Evolutionary conservation across 2,888 invertebrate species (phyloP), one percentile per base, ranked within the genome.

Genomic region (Polymixis flavicincta): DNA sequence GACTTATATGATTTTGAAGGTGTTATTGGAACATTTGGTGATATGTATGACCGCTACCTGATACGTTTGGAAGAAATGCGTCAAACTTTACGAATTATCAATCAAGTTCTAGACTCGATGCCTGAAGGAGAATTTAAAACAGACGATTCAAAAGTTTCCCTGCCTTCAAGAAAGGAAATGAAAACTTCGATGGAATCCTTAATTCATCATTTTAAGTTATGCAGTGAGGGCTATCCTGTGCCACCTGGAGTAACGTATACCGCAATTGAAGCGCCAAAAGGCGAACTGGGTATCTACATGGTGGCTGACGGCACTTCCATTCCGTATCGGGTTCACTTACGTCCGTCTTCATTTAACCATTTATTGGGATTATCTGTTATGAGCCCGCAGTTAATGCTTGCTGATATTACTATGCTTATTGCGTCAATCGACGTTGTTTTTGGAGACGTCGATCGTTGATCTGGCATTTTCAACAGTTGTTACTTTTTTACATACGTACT

Each of bases 171-270:
- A 82, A 94, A 93, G 5, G 98, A 98, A 94, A 99, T 99, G 99
- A 99, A 99, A 96, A 97, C 97, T 8, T 97, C 97, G 13, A 99
- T 99, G 99, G 99, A 99, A 93, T 97, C 98, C 0, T 94, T 99
- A 63, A 99, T 99, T 89, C 98, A 99, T 93, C 99, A 99, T 91
- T 99, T 99, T 93, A 99, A 99, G 92, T 96, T 98, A 78, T 99
- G 98, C 92, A 97, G 98, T 2, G 98, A 98, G 93, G 99, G 99
- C 0, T 98, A 97, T 92, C 96, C 97, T 48, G 98, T 99, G 37
- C 99, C 99, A 1, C 98, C 99, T 28, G 99, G 99, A 1, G 93
- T 97, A 5, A 98, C 98, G 0, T 99, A 99, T 89, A 98, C 98
- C 0, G 97, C 97, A 45, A 97, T 97, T 5, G 99, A 99, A 93